Base-by-base conservation (phyloP, 2,888 invertebrate species). In the Hyposoter dolosus region DNA sequence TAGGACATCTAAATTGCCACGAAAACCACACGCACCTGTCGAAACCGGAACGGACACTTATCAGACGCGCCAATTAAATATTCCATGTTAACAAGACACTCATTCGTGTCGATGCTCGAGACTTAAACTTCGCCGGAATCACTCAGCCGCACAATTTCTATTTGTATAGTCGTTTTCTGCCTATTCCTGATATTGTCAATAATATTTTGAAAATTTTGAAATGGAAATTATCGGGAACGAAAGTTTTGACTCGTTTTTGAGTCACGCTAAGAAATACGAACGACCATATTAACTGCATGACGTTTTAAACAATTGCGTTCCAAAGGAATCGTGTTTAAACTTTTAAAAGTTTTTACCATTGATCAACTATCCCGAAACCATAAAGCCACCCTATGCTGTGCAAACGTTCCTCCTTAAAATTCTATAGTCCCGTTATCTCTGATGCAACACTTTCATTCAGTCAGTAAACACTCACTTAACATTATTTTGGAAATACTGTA, bases 11-110 rank as follows among this genome's bases (percentile, higher is more conserved):
- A 68, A 53, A 79, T 83, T 66, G 82, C 77, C 77, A 76, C 71
- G 76, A 47, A 76, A 82, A 75, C 40, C 65, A 82, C 84, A 84
- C 32, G 3, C 28, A 9, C 77, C 84, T 83, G 83, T 28, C 28
- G 19, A 23, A 56, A 56, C 56, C 56, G 10, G 23, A 23, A 23
- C 12, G 15, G 28, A 60, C 60, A 60, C 60, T 60, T 28, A 60
- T 60, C 60, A 60, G 28, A 28, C 15, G 28, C 15, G 15, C 60
- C 15, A 6, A 28, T 60, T 60, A 60, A 28, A 28, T 60, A 60
- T 60, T 60, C 60, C 28, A 28, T 60, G 28, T 60, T 60, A 60
- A 78, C 83, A 45, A 69, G 71, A 53, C 66, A 15, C 35, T 66
- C 40, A 19, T n/a, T 5, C 6, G 60, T 28, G 28, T 15, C 60